Percentiles rank a stretch among this genome's conserved stretches.
phyloP scores from a whole-genome alignment of 2,888 invertebrate genomes.

The Pseudeuparius sepicola region DNA sequence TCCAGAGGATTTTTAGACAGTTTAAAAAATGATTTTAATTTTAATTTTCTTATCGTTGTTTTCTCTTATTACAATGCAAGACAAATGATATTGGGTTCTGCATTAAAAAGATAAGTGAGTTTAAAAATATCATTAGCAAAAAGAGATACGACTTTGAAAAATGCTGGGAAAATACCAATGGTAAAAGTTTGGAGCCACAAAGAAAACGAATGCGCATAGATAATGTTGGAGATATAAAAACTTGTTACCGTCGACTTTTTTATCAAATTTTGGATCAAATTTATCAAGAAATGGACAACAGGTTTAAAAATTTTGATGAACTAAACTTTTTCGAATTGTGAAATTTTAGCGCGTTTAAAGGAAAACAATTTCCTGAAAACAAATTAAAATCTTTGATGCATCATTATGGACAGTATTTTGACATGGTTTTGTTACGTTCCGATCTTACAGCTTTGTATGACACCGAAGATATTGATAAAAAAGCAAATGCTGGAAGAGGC shows the following conservation, averaged over 20 bases:
- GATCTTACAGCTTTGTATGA: conserved; percentile 10
- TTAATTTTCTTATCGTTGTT: conserved; percentile 19
- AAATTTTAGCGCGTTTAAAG: conserved; percentile 10
- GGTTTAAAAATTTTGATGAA: conserved; percentile 12
- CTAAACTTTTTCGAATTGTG: conserved; percentile 15
- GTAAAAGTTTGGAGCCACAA: conserved; percentile 5
- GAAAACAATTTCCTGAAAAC: conserved; percentile 9
- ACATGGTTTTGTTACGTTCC: conserved; percentile 7
- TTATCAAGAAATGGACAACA: conserved; percentile 5
- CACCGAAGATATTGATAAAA: conserved; percentile 7
- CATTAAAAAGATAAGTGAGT: conserved; percentile 11
- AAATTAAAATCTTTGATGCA: conserved; percentile 7
- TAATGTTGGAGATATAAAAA: conserved; percentile 4
- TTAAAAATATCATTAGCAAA: conserved; percentile 6
- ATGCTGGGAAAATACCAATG: conserved; percentile 4
- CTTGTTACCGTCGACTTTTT: conserved; percentile 6
- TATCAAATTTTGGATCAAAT: conserved; percentile 12
- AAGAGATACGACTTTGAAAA: conserved; percentile 11
- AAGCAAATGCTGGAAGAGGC: conserved; percentile 5
- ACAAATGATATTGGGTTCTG: conserved; percentile 14
- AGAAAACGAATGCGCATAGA: conserved; percentile 2
- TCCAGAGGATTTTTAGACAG: conserved; percentile 16
- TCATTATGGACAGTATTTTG: conserved; percentile 13
- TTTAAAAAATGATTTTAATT: conserved; percentile 18
- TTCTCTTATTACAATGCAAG: conserved; percentile 14